These are phyloP conservation scores for Theonella swinhoei DNA, from an alignment of 37 sponge, comb jelly and placozoan genomes.

Conservation along the genomic window DNA sequence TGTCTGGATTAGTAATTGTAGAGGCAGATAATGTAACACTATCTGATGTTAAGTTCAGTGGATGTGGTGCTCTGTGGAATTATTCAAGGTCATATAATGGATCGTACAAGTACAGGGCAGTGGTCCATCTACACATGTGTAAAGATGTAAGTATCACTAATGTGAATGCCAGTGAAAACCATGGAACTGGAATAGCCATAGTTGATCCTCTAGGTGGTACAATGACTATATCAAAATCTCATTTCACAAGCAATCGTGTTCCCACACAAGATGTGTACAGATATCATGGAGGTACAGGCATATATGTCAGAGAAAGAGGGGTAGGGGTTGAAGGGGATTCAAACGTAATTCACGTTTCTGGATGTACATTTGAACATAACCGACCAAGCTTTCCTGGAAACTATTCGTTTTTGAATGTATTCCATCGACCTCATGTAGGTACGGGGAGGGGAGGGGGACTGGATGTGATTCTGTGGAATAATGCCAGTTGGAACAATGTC, in stretches of 20 bases:
- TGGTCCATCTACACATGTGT: background rate
- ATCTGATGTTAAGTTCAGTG: background rate
- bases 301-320: background rate
- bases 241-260: constrained; percentile 1
- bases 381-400: background rate
- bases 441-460: constrained; percentile 24
- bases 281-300: background rate
- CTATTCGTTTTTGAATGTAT: background rate
- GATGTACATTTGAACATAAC: background rate
- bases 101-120: background rate
- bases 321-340: background rate
- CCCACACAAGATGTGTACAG: background rate
- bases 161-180: background rate
- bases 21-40: background rate
- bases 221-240: background rate
- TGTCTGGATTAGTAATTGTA: background rate
- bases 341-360: background rate
- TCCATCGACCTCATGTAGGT: background rate
- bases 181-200: constrained; percentile 3
- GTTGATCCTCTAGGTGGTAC: background rate
- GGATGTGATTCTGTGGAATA: background rate
- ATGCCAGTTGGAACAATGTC: background rate
- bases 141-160: background rate
- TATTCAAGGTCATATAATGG: background rate
- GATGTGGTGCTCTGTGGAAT: background rate